These are phyloP conservation scores for Torymus aiolomorphi DNA, from an alignment of 2,888 invertebrate genomes.

Conservation along the genomic window DNA sequence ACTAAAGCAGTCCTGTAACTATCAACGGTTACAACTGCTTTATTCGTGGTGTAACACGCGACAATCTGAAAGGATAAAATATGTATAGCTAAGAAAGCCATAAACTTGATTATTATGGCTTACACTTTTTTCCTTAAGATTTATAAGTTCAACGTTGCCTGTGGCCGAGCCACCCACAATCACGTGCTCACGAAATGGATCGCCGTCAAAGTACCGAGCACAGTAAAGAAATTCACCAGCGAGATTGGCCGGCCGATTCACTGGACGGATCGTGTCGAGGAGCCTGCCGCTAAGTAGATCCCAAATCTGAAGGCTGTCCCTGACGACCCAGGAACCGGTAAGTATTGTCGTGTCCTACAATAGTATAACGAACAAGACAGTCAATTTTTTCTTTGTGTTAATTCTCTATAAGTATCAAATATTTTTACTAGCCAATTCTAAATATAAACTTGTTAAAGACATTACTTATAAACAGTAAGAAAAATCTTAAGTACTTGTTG, in stretches of 20 bases:
- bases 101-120: neutral
- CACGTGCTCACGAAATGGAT: slow-evolving; percentile 67
- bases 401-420: no score
- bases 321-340: slow-evolving; percentile 79
- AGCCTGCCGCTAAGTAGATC: slow-evolving; percentile 77
- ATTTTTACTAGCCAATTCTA: no score
- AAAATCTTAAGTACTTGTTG: no score
- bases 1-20: slow-evolving; percentile 64
- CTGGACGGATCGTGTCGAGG: slow-evolving; percentile 75
- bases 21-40: slow-evolving; percentile 70
- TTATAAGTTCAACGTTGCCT: slow-evolving; percentile 71
- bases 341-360: slow-evolving; percentile 77
- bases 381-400: no score
- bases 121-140: slow-evolving; percentile 64
- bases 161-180: slow-evolving; percentile 71
- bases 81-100: neutral
- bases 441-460: no score
- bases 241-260: slow-evolving; percentile 77
- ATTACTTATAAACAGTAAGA: no score
- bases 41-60: slow-evolving; percentile 65
- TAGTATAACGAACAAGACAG: no score
- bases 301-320: slow-evolving; percentile 78
- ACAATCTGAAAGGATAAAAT: slow-evolving; percentile 62
- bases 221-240: slow-evolving; percentile 80
- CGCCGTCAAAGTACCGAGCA: slow-evolving; percentile 76